These are phyloP conservation scores for Festucalex cinctus DNA, from an alignment of 2,113 vertebrate species.

Conservation along the genomic window DNA sequence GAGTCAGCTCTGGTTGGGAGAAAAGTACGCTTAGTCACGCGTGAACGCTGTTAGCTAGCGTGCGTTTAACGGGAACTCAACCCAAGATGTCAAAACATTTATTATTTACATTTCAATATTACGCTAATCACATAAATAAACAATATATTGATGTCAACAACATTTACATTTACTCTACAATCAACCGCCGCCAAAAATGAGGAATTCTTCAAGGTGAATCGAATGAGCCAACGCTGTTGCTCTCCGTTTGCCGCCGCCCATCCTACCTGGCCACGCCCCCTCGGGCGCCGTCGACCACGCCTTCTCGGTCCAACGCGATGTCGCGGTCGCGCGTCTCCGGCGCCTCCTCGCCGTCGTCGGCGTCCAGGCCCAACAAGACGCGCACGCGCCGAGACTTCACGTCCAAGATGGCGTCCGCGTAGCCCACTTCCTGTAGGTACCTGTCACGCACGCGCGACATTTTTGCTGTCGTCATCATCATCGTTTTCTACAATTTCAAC, in stretches of 20 bases:
- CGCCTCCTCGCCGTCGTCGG: constrained; percentile 79
- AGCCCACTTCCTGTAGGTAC: constrained; percentile 97
- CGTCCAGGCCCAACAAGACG: constrained; percentile 85
- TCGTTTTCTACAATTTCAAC: neutral
- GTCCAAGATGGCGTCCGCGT: constrained; percentile 96
- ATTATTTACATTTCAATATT: too few species aligned
- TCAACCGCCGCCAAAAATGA: too few species aligned
- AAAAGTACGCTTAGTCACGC: too few species aligned
- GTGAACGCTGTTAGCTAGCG: too few species aligned
- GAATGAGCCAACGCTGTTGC: too few species aligned
- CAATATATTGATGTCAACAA: too few species aligned
- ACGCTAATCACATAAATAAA: too few species aligned
- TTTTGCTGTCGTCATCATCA: neutral
- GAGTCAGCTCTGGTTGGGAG: constrained; percentile 74
- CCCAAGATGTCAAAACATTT: too few species aligned
- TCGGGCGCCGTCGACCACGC: constrained; percentile 87
- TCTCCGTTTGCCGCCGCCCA: neutral
- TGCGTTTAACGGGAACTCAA: too few species aligned
- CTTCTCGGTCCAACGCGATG: constrained; percentile 65
- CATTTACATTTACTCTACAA: too few species aligned
- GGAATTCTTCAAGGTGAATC: too few species aligned
- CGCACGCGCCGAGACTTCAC: constrained; percentile 93
- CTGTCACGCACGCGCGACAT: constrained; percentile 55
- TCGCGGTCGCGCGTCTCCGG: constrained; percentile 75
- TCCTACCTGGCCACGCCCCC: neutral